Conservation (phyloP, 2,797 vertebrate species). For the Spatula clypeata region DNA sequence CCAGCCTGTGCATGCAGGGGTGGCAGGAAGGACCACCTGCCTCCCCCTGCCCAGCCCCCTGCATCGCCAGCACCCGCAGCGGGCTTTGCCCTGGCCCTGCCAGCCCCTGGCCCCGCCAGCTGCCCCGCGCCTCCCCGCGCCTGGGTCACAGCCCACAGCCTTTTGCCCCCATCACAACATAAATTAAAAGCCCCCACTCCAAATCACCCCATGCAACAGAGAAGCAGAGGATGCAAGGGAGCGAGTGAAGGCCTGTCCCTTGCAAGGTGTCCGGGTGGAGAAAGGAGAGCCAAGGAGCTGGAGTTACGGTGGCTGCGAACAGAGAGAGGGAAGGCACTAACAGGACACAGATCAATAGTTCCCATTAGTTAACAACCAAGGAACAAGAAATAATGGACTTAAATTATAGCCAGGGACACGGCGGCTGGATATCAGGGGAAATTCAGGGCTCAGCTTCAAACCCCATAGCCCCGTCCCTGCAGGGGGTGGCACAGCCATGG, state of each 20-base stretch:
- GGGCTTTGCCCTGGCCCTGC: background rate
- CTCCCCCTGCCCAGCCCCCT: background rate
- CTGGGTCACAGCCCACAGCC: too few species aligned
- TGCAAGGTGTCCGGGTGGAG: background rate
- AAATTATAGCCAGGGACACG: background rate
- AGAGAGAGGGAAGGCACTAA: background rate
- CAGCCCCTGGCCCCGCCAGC: background rate
- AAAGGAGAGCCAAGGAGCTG: background rate
- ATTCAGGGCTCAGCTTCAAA: background rate
- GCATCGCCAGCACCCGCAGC: rapidly evolving
- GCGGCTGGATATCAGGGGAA: rapidly evolving
- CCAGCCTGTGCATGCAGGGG: rapidly evolving
- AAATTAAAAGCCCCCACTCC: too few species aligned
- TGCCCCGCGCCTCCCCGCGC: too few species aligned
- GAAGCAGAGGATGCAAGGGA: too few species aligned
- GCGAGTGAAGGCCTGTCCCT: too few species aligned
- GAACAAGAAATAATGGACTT: background rate
- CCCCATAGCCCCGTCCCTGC: background rate
- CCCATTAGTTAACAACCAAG: background rate
- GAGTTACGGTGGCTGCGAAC: background rate
- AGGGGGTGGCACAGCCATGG: rapidly evolving
- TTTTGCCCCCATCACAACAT: too few species aligned
- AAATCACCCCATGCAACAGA: too few species aligned
- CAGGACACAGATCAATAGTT: background rate
- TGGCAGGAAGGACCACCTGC: background rate